Conservation (phyloP, 2,888 invertebrate species). For the Melipona bicolor region DNA sequence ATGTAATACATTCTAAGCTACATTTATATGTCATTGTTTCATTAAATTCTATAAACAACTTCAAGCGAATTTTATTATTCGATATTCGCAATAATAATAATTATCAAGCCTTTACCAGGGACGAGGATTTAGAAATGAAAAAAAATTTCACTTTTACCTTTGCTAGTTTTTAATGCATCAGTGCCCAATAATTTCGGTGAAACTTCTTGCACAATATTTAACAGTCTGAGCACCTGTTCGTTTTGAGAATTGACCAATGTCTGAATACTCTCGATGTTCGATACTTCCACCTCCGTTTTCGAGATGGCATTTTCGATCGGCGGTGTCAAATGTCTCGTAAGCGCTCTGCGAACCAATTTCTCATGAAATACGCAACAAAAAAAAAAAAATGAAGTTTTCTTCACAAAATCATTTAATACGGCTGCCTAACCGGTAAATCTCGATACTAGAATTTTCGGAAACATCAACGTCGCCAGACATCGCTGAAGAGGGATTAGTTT, state of each 20-base stretch:
- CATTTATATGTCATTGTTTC: not conserved
- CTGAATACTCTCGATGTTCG: slow-evolving; percentile 86
- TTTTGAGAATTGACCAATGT: slow-evolving; percentile 89
- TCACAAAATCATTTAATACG: not conserved
- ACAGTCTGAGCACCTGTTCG: slow-evolving; percentile 87
- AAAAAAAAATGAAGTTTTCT: not conserved
- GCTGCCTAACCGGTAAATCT: slow-evolving; percentile 88
- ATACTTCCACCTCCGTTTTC: slow-evolving; percentile 84
- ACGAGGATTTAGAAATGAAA: not conserved
- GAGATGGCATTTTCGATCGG: slow-evolving; percentile 84
- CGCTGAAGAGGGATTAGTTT: slow-evolving; percentile 83
- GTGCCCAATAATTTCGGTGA: slow-evolving; percentile 87
- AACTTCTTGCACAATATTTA: slow-evolving; percentile 87
- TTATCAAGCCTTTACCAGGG: not conserved
- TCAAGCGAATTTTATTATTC: not conserved
- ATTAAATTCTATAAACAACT: not conserved
- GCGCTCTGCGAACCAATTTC: slow-evolving; percentile 84
- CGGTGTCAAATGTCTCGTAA: slow-evolving; percentile 90
- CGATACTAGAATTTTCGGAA: slow-evolving; percentile 89
- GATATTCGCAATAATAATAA: not conserved
- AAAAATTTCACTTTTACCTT: slow-evolving; percentile 78
- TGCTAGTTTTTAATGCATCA: slow-evolving; percentile 87
- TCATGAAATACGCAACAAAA: not conserved
- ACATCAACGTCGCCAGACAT: slow-evolving; percentile 83
- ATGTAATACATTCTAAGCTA: not conserved